Conservation (phyloP, 2,113 vertebrate genomes). For the Jacana jacana region DNA sequence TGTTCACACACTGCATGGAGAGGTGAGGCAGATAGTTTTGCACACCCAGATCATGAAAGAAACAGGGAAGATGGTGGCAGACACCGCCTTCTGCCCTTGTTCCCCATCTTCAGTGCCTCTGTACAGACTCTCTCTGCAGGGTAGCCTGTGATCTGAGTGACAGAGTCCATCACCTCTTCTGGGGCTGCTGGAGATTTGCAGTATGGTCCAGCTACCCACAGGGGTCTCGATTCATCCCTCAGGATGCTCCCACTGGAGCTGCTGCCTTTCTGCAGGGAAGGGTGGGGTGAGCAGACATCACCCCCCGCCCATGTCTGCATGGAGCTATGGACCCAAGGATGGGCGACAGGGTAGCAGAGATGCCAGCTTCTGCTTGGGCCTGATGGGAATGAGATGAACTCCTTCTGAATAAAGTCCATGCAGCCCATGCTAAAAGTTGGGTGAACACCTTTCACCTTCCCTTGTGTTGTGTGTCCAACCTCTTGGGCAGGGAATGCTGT, state of each 20-base stretch:
- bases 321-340: too few relatives aligned
- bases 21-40: not conserved
- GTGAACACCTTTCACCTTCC: not conserved
- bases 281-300: not conserved
- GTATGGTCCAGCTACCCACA: fast-evolving
- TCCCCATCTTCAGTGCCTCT: not conserved
- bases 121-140: not conserved
- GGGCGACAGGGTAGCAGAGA: too few relatives aligned
- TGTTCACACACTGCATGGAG: fast-evolving
- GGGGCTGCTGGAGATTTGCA: not conserved
- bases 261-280: not conserved
- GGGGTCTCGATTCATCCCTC: not conserved
- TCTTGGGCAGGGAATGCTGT: not conserved
- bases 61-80: too few relatives aligned
- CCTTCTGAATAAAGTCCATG: not conserved
- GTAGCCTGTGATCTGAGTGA: fast-evolving
- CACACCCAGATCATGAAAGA: fast-evolving
- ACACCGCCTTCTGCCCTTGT: not conserved
- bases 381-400: not conserved
- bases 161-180: fast-evolving
- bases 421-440: not conserved
- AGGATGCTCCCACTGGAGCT: not conserved
- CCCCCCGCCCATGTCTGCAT: fast-evolving
- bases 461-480: fast-evolving
- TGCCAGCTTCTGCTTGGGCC: not conserved